Base-by-base conservation (phyloP, 2,888 invertebrate species). In the Lycophotia porphyrea region DNA sequence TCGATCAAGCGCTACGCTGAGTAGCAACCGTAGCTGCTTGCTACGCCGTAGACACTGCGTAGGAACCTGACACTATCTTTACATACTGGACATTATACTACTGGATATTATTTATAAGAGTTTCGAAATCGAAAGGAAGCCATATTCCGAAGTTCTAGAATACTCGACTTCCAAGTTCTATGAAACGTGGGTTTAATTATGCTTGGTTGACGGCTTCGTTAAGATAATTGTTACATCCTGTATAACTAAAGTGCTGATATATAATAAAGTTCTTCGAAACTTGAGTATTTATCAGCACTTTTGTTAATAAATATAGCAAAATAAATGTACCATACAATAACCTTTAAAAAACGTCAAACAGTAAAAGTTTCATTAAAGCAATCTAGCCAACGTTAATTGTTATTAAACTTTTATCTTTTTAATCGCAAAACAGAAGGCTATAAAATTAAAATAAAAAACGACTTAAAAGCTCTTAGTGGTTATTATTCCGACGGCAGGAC, bases 361-460 rank as follows among this genome's bases (percentile, higher is more conserved):
- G n/a, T 31, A 31, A 55, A 83, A 67, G 34, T 44, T 78, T 67
- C 63, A 70, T 79, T 63, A 2, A 31, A 73, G 49, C 79, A 78
- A 78, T 81, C 42, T 34, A 49, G 21, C 27, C 61, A 36, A 67
- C 55, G 72, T 49, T 73, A 66, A 70, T 76, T 67, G 47, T 70
- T 69, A 69, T 80, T 31, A 71, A 75, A 70, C 34, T 82, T 82
- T 82, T 76, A 81, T 81, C 52, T 69, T 70, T 70, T 65, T 68
- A 65, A 74, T 71, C 42, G 55, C 71, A 52, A 61, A 71, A 84
- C 84, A 79, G 80, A 84, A 55, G 27, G 36, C 47, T 39, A 63
- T 72, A 58, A 71, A 81, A 69, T 61, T 27, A 27, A 61, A 69
- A 69, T 76, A 65, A 78, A 72, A 71, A 65, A 44, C 42, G n/a